Evolutionary conservation across 2,888 invertebrate species (phyloP).

Genomic region (Ormia ochracea): DNA sequence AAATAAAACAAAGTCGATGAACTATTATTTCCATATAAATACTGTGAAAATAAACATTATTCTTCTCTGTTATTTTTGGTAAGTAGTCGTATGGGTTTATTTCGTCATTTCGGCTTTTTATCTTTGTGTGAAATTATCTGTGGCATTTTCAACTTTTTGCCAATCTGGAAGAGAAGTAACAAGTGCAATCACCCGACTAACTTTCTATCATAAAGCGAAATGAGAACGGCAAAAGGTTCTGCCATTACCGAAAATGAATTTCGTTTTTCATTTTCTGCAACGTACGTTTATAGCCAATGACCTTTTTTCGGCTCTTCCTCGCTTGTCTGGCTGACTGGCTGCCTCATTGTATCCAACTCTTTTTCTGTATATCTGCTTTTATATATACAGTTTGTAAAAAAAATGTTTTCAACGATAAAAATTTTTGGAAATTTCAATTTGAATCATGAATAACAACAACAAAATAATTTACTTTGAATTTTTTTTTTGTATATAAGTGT

Average conservation of each 20-base stretch:
- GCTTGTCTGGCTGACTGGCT: not conserved
- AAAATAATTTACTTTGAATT: too few species aligned
- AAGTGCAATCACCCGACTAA: slow-evolving; percentile 26
- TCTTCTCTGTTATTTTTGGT: not conserved
- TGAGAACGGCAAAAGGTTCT: not conserved
- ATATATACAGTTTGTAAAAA: too few species aligned
- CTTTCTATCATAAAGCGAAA: slow-evolving; percentile 21
- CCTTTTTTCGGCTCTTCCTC: slow-evolving; percentile 25
- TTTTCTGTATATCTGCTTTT: too few species aligned
- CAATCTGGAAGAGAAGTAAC: slow-evolving; percentile 15
- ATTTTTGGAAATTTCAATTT: too few species aligned
- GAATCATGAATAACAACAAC: too few species aligned
- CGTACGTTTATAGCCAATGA: slow-evolving; percentile 43
- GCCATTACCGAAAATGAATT: slow-evolving; percentile 41
- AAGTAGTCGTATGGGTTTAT: slow-evolving; percentile 12
- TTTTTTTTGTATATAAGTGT: too few species aligned
- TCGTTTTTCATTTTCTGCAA: not conserved
- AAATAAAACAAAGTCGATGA: slow-evolving; percentile 31
- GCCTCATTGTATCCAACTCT: not conserved
- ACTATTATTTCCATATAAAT: too few species aligned
- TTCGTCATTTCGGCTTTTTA: slow-evolving; percentile 23
- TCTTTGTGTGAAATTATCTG: not conserved
- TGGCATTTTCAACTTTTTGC: slow-evolving; percentile 43
- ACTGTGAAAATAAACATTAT: too few species aligned
- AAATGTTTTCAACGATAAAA: too few species aligned